A percentile compares a stretch with the other conserved stretches of the same genome.
These are phyloP conservation scores for Encarsia formosa DNA, from an alignment of 2,888 invertebrate genomes.

Conservation along the genomic window DNA sequence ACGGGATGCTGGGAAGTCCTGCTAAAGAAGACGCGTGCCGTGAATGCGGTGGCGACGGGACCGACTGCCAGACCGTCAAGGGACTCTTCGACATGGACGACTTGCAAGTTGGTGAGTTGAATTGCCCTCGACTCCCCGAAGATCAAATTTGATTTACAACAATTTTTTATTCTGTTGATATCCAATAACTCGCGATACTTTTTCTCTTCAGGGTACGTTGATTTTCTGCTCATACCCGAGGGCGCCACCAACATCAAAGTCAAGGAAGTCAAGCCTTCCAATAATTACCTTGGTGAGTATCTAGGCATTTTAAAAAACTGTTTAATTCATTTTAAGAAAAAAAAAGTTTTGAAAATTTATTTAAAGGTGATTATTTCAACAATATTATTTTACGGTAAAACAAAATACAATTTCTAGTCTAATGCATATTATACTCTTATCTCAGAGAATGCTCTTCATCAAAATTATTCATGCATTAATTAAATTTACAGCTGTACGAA, in stretches of 20 bases:
- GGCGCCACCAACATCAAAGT: slow-evolving; percentile 90
- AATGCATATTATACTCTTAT: too few relatives aligned
- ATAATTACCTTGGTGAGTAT: slow-evolving; percentile 81
- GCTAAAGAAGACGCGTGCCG: slow-evolving; percentile 86
- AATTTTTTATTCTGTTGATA: not conserved
- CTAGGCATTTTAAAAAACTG: too few relatives aligned
- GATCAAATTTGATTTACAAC: not conserved
- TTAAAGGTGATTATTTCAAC: too few relatives aligned
- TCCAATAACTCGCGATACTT: not conserved
- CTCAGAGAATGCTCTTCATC: too few relatives aligned
- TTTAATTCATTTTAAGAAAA: too few relatives aligned
- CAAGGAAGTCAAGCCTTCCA: slow-evolving; percentile 73
- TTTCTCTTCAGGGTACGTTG: slow-evolving; percentile 74
- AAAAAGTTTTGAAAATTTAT: too few relatives aligned
- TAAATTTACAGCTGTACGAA: slow-evolving; percentile 76
- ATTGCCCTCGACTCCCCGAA: not conserved
- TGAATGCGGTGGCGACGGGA: slow-evolving; percentile 87
- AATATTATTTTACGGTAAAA: too few relatives aligned
- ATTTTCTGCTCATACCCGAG: slow-evolving; percentile 82
- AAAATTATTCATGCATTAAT: too few relatives aligned
- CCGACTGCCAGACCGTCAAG: slow-evolving; percentile 75
- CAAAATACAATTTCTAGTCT: too few relatives aligned
- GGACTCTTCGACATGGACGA: slow-evolving; percentile 71
- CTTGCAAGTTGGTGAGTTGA: slow-evolving; percentile 64
- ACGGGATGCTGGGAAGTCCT: slow-evolving; percentile 86